Base-by-base conservation (phyloP, 2,113 vertebrate species). In the Neodontobutis hainanensis region DNA sequence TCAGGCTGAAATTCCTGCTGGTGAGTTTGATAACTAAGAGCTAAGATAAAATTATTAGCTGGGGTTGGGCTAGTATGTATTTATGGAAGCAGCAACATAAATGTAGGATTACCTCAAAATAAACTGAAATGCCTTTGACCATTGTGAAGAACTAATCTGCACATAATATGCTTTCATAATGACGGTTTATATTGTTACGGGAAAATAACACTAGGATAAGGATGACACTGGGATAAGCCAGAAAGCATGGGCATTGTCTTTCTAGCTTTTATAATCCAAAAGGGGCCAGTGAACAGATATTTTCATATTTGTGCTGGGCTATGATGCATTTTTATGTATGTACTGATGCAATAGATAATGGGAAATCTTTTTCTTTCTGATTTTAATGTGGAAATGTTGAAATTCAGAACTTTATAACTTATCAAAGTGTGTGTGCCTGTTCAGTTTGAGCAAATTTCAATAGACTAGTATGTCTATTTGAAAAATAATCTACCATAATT, bases 101-200 rank as follows among this genome's bases (percentile, higher is more conserved):
- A 56, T 56, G 27, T 8, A n/a, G 52, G 52, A 56, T 56, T 56
- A 38, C 6, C 52, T 56, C 7, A 56, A 53, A 56, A 56, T 38
- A 56, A 56, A 14, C 12, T n/a, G 14, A 9, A 56, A 15, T 56
- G 35, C 52, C 14, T 8, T 14, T 38, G 10, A 3, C 14, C 14
- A 15, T 38, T n/a, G 32, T 55, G 14, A 35, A 12, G 32, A 35
- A 55, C 4, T 27, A 56, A 4, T 15, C 27, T 51, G 32, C 15
- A 16, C 38, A 43, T 58, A 58, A n/a, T n/a, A 19, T 0, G 38
- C 16, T 36, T 58, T 12, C 4, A 9, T 11, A 5, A 16, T 11
- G 6, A 11, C 14, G 36, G 35, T 36, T 5, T 58, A 36, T 19
- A 43, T 27, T 27, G 19, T 27, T 27, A 27, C 19, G 19, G 12